Evolutionary conservation across 1,140 invertebrate genomes (phyloP).

Genomic region (Rhopalosiphum maidis): DNA sequence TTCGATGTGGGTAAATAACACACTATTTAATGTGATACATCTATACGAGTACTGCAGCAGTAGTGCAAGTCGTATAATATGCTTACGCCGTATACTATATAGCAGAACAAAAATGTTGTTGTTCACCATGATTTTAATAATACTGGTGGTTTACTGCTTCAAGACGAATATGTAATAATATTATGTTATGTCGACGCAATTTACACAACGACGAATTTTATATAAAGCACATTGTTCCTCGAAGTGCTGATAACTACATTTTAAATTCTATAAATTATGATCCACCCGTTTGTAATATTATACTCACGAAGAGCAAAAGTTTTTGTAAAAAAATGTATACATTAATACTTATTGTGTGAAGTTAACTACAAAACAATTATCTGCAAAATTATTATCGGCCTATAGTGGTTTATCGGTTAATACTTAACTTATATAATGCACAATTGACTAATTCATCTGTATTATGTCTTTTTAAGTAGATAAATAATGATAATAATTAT

Average conservation of each 20-base stretch:
- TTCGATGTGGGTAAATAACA: slow-evolving; percentile 15
- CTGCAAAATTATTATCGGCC: no score
- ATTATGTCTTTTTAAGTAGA: background rate
- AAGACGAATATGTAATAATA: background rate
- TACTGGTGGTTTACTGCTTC: background rate
- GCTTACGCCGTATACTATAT: no score
- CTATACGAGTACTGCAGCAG: background rate
- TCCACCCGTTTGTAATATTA: background rate
- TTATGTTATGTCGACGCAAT: background rate
- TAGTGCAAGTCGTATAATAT: background rate
- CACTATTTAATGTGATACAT: background rate
- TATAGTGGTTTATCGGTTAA: background rate
- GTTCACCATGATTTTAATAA: background rate
- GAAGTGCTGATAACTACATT: no score
- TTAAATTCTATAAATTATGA: background rate
- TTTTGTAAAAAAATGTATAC: background rate
- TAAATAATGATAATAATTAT: background rate
- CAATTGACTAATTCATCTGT: background rate
- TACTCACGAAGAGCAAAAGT: background rate
- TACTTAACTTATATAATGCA: background rate
- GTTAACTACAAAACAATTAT: background rate
- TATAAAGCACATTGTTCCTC: background rate
- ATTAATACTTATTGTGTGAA: no score
- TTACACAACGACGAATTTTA: background rate
- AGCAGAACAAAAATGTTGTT: background rate